phyloP scores from a whole-genome alignment of 2,113 vertebrate genomes.

The Sterrhoptilus dennistouni region DNA sequence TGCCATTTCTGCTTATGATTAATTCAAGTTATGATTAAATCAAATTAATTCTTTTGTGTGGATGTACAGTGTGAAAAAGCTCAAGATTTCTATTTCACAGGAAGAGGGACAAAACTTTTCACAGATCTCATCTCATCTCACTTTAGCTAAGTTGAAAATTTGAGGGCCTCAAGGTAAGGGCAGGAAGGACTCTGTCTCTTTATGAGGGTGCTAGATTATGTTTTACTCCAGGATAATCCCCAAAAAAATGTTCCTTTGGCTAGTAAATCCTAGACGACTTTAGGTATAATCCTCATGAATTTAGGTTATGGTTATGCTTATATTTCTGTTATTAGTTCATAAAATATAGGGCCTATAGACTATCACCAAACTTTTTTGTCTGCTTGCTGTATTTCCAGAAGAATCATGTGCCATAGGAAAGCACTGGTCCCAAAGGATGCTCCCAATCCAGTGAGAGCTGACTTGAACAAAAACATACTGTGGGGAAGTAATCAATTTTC shows the following conservation, averaged over 20 bases:
- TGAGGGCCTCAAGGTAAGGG: background rate
- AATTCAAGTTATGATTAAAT: background rate
- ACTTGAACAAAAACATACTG: background rate
- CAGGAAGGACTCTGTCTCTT: background rate
- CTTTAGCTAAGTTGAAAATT: background rate
- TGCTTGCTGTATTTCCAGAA: background rate
- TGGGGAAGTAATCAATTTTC: background rate
- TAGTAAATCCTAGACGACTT: background rate
- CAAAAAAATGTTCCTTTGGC: background rate
- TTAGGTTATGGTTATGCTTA: background rate
- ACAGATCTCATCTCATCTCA: background rate
- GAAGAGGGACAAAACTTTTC: background rate
- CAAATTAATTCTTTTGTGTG: background rate
- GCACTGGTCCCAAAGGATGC: background rate
- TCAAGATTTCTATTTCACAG: background rate
- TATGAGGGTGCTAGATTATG: background rate
- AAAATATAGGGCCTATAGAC: background rate
- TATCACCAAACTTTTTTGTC: background rate
- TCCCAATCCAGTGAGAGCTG: background rate
- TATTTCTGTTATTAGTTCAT: background rate
- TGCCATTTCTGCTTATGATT: background rate
- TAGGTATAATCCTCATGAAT: background rate
- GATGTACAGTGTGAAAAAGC: background rate
- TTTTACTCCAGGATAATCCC: background rate
- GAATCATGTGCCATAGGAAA: background rate